Base-by-base conservation (phyloP, 2,797 vertebrate genomes). In the Siniperca obscura region DNA sequence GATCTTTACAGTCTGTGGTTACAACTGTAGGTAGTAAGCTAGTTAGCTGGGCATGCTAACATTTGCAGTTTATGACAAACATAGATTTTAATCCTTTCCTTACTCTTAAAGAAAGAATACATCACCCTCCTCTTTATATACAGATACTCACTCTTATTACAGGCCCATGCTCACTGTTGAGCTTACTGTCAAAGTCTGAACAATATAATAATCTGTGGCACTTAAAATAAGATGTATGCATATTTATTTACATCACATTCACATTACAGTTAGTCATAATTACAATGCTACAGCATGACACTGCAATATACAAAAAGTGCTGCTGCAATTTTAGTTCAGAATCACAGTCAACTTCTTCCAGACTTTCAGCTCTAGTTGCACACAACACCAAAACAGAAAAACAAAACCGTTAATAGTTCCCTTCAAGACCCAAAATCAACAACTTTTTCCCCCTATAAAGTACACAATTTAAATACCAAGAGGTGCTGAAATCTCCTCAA, bases 201-300 rank as follows among this genome's bases (percentile, higher is more conserved):
- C 10, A 40, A 48, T 46, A 38, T 21, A 71, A 76, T 22, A 38
- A 76, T 12, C 5, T 9, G 9, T 65, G 56, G 86, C 74, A 56
- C 56, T 72, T 52, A 11, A 65, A 64, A 68, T 78, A 64, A 62
- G 78, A 69, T 70, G 52, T 78, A 82, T 61, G 46, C 74, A 85
- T 70, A 74, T 95, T 94, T 92, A 94, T 94, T 93, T 89, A 87
- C 80, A 88, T 84, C 70, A 90, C 87, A 86, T 90, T 92, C 87
- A 92, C 91, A 83, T 88, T 74, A 91, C 84, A 87, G 70, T 78
- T 70, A 66, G 64, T 86, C 42, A 71, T 87, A 75, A 73, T 83
- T 91, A 86, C 70, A 88, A 61, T 67, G 40, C 78, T 76, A 80
- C 86, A 82, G 87, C 86, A 65, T 25, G n/a, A 85, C 60, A 76